Evolutionary conservation across 1,140 invertebrate species (phyloP), one percentile per base, ranked within the genome.

Genomic region (Zophobas morio): DNA sequence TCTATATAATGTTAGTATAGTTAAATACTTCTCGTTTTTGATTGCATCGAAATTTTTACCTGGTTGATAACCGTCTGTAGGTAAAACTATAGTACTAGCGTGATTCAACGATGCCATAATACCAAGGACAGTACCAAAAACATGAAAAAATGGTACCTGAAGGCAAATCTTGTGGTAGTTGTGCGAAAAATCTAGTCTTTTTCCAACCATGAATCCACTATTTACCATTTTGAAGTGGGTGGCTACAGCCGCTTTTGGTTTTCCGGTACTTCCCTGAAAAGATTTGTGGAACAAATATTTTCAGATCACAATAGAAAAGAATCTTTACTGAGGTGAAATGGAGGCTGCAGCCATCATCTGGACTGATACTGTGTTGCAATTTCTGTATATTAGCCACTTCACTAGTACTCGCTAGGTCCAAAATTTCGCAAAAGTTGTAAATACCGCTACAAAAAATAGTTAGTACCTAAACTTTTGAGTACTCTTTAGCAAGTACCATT

Each of bases 141-240:
- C 96, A 85, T 99, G 98, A 84, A 98, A 99, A 8, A 98, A 88
- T 0, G 98, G 98, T 0, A 96, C 94, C 85, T 96, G 93, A 0
- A 94, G 81, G 82, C 96, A 97, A 49, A 95, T 86, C 2, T 80
- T 90, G 39, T 88, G 88, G 70, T 88, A 87, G 49, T 87, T 87
- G 70, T 87, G 82, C 51, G 90, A 81, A 53, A 92, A 88, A 46
- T 89, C 88, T 8, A 91, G 85, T 76, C 94, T 88, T 70, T 87
- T 86, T 0, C 91, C 92, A 51, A 90, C 86, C 83, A 93, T 89
- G 77, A 91, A 92, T 1, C 92, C 90, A 86, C 99, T 99, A 84
- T 99, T 99, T 0, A 98, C 88, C 3, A 97, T 88, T 74, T 93
- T 94, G 77, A 92, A 90, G 84, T 99, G 96, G 0, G 93, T 93